Conservation (phyloP, 2,797 vertebrate species). For the Coregonus ussuriensis region DNA sequence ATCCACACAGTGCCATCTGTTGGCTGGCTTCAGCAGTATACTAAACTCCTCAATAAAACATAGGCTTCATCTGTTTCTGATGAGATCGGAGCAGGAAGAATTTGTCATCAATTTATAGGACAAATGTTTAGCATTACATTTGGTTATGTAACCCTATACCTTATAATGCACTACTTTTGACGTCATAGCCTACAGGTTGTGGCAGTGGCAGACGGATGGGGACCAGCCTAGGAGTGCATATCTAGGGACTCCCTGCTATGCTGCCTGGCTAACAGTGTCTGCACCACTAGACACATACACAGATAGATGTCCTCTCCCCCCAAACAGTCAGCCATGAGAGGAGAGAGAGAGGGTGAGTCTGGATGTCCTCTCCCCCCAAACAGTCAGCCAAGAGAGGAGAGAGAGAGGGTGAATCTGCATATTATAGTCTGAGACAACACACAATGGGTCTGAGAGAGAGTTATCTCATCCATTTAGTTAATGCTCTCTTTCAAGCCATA, state of each 20-base stretch:
- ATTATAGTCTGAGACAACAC: not conserved
- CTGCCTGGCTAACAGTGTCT: not conserved
- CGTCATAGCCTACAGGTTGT: not conserved
- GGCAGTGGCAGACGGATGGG: not conserved
- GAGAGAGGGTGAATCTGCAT: not conserved
- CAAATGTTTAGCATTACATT: not conserved
- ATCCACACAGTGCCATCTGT: constrained; percentile 19
- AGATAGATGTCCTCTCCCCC: not conserved
- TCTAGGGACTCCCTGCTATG: not conserved
- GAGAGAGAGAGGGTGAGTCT: not conserved
- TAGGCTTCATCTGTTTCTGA: not conserved
- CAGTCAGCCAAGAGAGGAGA: not conserved
- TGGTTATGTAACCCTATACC: not conserved
- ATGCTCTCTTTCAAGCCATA: not conserved
- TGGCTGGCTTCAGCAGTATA: constrained; percentile 13
- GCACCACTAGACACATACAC: constrained; percentile 6
- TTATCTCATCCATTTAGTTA: not conserved
- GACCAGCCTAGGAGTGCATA: not conserved
- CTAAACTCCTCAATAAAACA: not conserved
- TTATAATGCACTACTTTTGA: not conserved
- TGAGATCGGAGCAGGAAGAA: not conserved
- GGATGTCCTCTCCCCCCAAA: not conserved
- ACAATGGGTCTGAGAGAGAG: not conserved
- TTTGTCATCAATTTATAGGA: not conserved
- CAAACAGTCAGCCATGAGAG: constrained; percentile 7